Evolutionary conservation across 2,888 invertebrate species (phyloP), one percentile per base, ranked within the genome.

Genomic region (Podotricha telesiphe): DNA sequence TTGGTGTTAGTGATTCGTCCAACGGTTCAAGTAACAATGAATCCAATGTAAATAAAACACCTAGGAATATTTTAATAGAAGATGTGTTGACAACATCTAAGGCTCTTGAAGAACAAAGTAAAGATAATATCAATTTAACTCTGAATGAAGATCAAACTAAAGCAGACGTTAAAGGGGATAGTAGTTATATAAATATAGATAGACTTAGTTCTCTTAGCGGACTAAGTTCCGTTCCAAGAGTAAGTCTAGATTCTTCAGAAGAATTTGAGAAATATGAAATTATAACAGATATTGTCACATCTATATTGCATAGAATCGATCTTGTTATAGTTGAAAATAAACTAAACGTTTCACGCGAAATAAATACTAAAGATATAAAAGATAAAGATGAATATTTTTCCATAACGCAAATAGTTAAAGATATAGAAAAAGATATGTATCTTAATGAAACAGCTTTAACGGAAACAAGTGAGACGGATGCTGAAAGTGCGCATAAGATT

Each of bases 221-320:
- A 13, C 79, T 81, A 68, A 88, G 85, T 72, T 76, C 80, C n/a
- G 59, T 79, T 0, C 86, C 83, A 75, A 84, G 85, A 0, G 68
- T 68, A 28, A 91, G 92, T 67, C 84, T 88, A 17, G 85, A 93
- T 81, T 91, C 93, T 0, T 90, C 88, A 1, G 82, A 75, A 5
- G 93, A 93, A 75, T 93, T 93, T 71, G 93, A 93, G 71, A 90
- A 87, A 75, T 82, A 86, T 45, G 93, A 93, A 81, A 70, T 79
- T 0, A 81, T 91, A 8, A 75, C 86, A 0, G 91, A 92, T 61
- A 73, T 92, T 6, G 69, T 93, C 10, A 75, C 78, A 2, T 48
- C 72, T 13, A 76, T 93, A 42, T 70, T 91, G 0, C 83, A 82
- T 56, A 82, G 75, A 72, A 82, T 91, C 48, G 80, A 87, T 65